These are phyloP conservation scores for Corythoichthys haematopterus DNA, from an alignment of 2,113 vertebrate species.

Conservation along the genomic window DNA sequence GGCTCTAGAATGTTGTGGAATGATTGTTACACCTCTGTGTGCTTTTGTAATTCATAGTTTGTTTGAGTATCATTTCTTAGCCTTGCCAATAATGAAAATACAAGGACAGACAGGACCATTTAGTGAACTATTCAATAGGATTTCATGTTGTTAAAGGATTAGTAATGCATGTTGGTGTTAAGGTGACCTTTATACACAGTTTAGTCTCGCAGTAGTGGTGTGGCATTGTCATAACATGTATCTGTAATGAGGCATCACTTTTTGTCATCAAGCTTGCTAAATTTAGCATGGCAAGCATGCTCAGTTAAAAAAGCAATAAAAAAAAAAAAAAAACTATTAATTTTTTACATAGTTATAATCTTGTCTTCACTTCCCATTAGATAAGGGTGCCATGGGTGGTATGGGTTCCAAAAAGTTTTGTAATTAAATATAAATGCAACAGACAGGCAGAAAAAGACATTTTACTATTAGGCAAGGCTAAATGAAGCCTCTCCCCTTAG, in stretches of 20 bases:
- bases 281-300: neutral
- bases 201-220: constrained; percentile 40
- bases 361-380: neutral
- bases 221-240: constrained; percentile 1
- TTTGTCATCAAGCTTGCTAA: neutral
- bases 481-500: neutral
- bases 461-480: neutral
- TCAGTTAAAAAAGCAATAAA: neutral
- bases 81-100: neutral
- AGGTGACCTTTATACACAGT: constrained; percentile 73
- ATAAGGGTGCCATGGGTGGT: neutral
- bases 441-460: neutral
- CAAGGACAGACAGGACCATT: constrained; percentile 16
- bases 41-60: neutral
- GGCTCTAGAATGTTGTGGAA: neutral
- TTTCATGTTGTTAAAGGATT: constrained; percentile 62
- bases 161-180: constrained; percentile 45
- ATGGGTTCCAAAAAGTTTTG: neutral
- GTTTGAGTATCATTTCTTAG: neutral
- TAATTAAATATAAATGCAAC: neutral
- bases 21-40: neutral
- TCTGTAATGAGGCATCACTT: neutral
- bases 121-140: constrained; percentile 38
- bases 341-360: neutral
- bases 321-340: neutral